These are phyloP conservation scores for Pentamera pediparva DNA, from an alignment of 53 echinoderm and acorn worm species.

Conservation along the genomic window DNA sequence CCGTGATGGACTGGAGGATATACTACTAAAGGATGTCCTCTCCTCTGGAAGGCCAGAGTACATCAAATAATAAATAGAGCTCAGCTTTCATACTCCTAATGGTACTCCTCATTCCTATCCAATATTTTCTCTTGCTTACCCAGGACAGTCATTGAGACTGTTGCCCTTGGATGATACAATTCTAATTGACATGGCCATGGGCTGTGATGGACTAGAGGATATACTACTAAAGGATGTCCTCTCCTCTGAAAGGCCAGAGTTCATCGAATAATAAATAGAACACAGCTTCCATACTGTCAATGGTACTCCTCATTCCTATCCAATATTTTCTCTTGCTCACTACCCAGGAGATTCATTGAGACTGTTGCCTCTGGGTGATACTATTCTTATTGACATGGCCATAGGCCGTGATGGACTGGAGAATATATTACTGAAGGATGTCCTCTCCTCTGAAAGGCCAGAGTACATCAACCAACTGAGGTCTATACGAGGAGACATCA, in stretches of 20 bases:
- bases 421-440: constrained; percentile 57
- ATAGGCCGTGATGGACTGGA: constrained; percentile 62
- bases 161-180: constrained; percentile 54
- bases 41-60: constrained; percentile 74
- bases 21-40: constrained; percentile 60
- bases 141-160: too few relatives aligned
- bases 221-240: constrained; percentile 39
- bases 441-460: constrained; percentile 65
- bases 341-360: constrained; percentile 63
- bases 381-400: constrained; percentile 76
- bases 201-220: constrained; percentile 58
- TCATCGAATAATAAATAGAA: too few relatives aligned
- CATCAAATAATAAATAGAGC: too few relatives aligned
- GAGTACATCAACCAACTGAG: constrained; percentile 76
- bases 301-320: background rate
- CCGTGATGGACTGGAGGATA: constrained; percentile 57
- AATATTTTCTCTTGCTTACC: too few relatives aligned
- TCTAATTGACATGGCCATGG: constrained; percentile 80
- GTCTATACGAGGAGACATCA: constrained; percentile 63
- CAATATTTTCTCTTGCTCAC: background rate
- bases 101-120: too few relatives aligned
- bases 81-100: too few relatives aligned
- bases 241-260: background rate
- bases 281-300: too few relatives aligned
- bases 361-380: constrained; percentile 56